Base-by-base conservation (phyloP, 2,888 invertebrate species). In the Pyrgus malvae region DNA sequence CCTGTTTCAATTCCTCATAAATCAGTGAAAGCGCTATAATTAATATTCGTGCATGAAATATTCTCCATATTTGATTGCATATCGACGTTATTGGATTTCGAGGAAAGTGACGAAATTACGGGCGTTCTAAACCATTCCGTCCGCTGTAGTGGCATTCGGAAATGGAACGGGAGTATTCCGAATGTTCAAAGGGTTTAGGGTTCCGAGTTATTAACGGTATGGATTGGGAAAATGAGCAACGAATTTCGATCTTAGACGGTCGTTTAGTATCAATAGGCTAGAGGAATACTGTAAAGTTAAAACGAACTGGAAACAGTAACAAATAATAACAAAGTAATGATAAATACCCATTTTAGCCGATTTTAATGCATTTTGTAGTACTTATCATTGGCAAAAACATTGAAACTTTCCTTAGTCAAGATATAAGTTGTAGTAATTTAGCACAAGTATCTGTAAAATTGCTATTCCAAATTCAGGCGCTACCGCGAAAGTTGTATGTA, bases 91-190 rank as follows among this genome's bases (percentile, higher is more conserved):
- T 53, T 45, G 51, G 51, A 25, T 48, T 38, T n/a, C 16, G 19
- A 27, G 17, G 51, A 53, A 38, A 53, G 51, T 53, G 51, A 44
- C 44, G 51, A 53, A 53, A 53, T 53, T 45, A 53, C 51, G 45
- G 44, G 51, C 51, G 37, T 44, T 53, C 35, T 44, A 19, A 45
- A 37, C 44, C 51, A 27, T 53, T 53, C 38, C 44, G 37, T 37
- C 51, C 14, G 37, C 45, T 53, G 51, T 53, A 53, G 27, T 37
- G 44, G 37, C 29, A 29, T 23, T 19, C 44, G 17, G 44, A 45
- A 53, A 25, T 53, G 51, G 44, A 53, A 44, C 42, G 23, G 21
- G 14, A 33, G 33, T 33, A 21, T 33, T 21, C 33, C 1, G 41
- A 38, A 21, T 40, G 41, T 23, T 40, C 40, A 12, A n/a, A 33